phyloP scores from a whole-genome alignment of 1,140 invertebrate genomes.

The Leptoteleia sp. region DNA sequence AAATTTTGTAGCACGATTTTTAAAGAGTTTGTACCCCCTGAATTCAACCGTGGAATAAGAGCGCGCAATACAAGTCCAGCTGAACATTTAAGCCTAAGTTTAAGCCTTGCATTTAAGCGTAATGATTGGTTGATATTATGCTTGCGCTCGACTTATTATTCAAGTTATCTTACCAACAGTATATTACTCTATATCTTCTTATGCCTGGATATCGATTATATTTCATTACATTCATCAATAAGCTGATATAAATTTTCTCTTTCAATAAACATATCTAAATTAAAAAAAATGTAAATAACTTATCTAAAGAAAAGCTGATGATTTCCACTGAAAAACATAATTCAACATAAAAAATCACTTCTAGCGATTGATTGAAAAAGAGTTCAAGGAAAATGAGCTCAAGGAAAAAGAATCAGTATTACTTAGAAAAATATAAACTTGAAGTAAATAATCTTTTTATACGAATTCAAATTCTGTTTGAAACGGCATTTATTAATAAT shows the following conservation, averaged over 20 bases:
- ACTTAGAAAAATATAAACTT: no score
- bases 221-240: not conserved
- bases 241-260: not conserved
- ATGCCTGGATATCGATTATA: not conserved
- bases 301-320: no score
- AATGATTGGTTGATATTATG: slow-evolving; percentile 64
- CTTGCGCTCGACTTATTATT: slow-evolving; percentile 63
- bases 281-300: no score
- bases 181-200: not conserved
- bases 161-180: slow-evolving; percentile 53
- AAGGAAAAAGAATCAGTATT: no score
- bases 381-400: no score
- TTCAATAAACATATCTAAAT: no score
- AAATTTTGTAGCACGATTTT: slow-evolving; percentile 54
- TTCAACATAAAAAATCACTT: no score
- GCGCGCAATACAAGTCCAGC: slow-evolving; percentile 62
- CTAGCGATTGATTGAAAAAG: no score
- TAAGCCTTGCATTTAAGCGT: slow-evolving; percentile 63
- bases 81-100: slow-evolving; percentile 63
- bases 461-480: no score
- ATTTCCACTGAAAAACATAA: no score
- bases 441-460: no score
- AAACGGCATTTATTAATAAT: no score
- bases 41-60: slow-evolving; percentile 39
- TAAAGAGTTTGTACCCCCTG: slow-evolving; percentile 35